These are phyloP conservation scores for Brassicogethes aeneus DNA, from an alignment of 2,888 invertebrate genomes.

Conservation along the genomic window DNA sequence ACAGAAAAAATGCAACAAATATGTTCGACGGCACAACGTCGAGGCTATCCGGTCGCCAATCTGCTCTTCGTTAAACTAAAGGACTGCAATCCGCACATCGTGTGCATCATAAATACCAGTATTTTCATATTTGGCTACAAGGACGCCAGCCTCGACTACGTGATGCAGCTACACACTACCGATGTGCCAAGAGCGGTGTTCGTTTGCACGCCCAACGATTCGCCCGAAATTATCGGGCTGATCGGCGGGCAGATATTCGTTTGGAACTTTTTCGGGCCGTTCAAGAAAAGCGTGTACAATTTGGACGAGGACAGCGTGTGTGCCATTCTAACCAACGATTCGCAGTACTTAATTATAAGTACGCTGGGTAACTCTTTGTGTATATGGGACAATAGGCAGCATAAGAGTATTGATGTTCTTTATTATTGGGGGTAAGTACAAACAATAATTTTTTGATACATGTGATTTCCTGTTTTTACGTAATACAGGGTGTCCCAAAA, in stretches of 20 bases:
- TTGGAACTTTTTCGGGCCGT: neutral
- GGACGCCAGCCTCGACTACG: neutral
- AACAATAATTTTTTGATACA: too few species aligned
- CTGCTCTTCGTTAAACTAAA: neutral
- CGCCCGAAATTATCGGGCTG: neutral
- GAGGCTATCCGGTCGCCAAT: neutral
- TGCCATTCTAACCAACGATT: conserved; percentile 39
- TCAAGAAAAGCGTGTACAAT: neutral
- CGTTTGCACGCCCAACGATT: neutral
- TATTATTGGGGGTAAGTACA: neutral
- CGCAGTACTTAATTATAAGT: conserved; percentile 38
- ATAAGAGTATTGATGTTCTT: neutral
- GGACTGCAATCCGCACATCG: too few species aligned
- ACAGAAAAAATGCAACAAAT: neutral
- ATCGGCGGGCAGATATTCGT: neutral
- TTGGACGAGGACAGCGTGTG: conserved; percentile 27
- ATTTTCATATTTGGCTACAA: neutral
- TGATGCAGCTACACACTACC: neutral
- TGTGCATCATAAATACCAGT: neutral
- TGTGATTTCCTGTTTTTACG: too few species aligned
- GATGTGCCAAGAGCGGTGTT: neutral
- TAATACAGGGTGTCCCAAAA: too few species aligned
- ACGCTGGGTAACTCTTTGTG: conserved; percentile 38
- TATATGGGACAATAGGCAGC: conserved; percentile 30
- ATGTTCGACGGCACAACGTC: neutral